Evolutionary conservation across 2,888 invertebrate genomes (phyloP).

Genomic region (Imbricaverruca yamaguchii): DNA sequence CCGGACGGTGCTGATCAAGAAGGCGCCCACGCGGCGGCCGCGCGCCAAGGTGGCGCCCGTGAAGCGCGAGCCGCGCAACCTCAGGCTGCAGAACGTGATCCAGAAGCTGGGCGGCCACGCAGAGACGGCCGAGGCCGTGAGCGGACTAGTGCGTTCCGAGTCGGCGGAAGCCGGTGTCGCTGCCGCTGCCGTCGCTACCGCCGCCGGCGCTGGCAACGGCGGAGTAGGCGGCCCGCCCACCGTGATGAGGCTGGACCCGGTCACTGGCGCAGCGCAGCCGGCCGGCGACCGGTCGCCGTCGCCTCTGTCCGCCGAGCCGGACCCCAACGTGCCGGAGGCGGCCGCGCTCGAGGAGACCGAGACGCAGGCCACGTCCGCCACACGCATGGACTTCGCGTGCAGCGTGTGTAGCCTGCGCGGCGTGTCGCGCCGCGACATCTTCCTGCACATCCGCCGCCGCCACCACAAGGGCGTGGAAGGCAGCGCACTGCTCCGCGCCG

Average conservation of each 20-base stretch:
- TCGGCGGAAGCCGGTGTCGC: no score
- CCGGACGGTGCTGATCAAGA: slow-evolving; percentile 3
- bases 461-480: background rate
- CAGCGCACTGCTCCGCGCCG: background rate
- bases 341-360: background rate
- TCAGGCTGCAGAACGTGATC: background rate
- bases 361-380: background rate
- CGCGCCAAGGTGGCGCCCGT: background rate
- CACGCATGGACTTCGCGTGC: background rate
- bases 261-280: background rate
- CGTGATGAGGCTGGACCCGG: background rate
- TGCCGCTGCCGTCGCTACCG: background rate
- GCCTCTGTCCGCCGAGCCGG: no score
- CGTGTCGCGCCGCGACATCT: background rate
- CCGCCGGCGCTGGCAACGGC: background rate
- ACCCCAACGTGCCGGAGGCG: no score
- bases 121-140: no score
- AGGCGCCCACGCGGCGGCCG: background rate
- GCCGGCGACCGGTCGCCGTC: background rate
- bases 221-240: background rate
- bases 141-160: no score
- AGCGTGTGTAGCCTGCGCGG: slow-evolving; percentile 2
- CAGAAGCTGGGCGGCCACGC: background rate
- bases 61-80: background rate
- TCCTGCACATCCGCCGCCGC: background rate